Evolutionary conservation across 2,888 invertebrate species (phyloP), one percentile per base, ranked within the genome.

Genomic region (Geophilus truncorum): DNA sequence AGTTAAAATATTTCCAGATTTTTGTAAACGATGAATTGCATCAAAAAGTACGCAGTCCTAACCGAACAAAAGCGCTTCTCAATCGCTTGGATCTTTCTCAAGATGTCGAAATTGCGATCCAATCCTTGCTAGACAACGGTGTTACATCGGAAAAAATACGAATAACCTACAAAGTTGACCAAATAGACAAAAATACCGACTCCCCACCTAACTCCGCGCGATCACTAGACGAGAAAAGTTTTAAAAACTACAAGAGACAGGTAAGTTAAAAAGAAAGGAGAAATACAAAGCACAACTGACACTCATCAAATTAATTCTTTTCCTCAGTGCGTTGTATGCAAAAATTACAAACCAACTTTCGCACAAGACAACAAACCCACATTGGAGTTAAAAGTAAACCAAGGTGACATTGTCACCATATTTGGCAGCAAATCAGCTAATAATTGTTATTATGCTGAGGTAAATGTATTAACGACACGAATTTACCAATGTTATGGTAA

Each of bases 41-140:
- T 78, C 83, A 84, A 12, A 82, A 82, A 80, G 84, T 84, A 36
- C 84, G 83, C 1, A 83, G 84, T 36, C 83, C 84, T 18, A 83
- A 83, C 79, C 82, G 84, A 30, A 82, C 83, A 62, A 84, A 84
- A 81, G 84, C 84, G 23, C 82, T 85, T 32, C 82, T 85, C 9
- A 84, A 84, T 81, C 84, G 84, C 57, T 82, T 85, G 32, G 83
- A 84, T 81, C 80, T 85, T 62, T 80, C 80, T 34, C 82, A 83
- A 79, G 84, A 84, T 18, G 81, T 84, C 9, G 79, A 81, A 15
- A 77, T 81, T 12, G 30, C 81, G 18, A 81, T 81, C 18, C 34
- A 79, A 28, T 70, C 70, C n/a, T 70, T 70, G 70, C 28, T 70
- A 2, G 70, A 70, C 10, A 70, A 23, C 15, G 70, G 70, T 28